phyloP scores from a whole-genome alignment of 2,888 invertebrate genomes.

The Agrochola macilenta region DNA sequence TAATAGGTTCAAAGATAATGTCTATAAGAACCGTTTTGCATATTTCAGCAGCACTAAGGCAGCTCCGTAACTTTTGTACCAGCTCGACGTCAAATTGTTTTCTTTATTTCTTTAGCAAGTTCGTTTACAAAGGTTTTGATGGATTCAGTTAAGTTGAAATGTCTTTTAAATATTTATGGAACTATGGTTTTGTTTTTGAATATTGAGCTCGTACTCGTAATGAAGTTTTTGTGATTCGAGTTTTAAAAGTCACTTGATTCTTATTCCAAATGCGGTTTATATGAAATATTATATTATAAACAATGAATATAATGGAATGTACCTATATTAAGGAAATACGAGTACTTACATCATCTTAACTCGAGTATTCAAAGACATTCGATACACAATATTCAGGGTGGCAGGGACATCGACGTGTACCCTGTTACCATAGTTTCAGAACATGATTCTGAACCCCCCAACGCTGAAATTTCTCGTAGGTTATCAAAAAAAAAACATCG shows the following conservation, averaged over 20 bases:
- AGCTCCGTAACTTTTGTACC: slow-evolving; percentile 59
- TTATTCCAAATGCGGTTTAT: no score
- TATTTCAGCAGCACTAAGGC: slow-evolving; percentile 69
- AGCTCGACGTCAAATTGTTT: slow-evolving; percentile 45
- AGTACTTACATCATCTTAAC: not conserved
- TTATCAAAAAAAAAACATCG: no score
- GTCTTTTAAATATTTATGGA: slow-evolving; percentile 20
- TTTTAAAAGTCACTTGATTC: not conserved
- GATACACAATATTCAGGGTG: not conserved
- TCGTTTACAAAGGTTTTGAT: slow-evolving; percentile 34
- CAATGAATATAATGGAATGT: not conserved
- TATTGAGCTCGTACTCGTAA: not conserved
- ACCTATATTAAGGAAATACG: not conserved
- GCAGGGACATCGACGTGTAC: no score
- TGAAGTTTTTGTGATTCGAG: not conserved
- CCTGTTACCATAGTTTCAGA: no score
- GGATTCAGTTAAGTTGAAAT: slow-evolving; percentile 14
- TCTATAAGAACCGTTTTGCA: slow-evolving; percentile 71
- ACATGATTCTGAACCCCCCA: no score
- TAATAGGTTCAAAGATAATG: slow-evolving; percentile 69
- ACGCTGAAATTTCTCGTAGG: no score
- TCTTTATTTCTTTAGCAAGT: slow-evolving; percentile 43
- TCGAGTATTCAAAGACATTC: not conserved
- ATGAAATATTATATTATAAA: no score
- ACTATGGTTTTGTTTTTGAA: not conserved